Percentiles rank a stretch among this genome's conserved stretches.
Conservation (phyloP, 30 jellyfish, hydroid and myxozoan species). For the Sanderia malayensis region DNA sequence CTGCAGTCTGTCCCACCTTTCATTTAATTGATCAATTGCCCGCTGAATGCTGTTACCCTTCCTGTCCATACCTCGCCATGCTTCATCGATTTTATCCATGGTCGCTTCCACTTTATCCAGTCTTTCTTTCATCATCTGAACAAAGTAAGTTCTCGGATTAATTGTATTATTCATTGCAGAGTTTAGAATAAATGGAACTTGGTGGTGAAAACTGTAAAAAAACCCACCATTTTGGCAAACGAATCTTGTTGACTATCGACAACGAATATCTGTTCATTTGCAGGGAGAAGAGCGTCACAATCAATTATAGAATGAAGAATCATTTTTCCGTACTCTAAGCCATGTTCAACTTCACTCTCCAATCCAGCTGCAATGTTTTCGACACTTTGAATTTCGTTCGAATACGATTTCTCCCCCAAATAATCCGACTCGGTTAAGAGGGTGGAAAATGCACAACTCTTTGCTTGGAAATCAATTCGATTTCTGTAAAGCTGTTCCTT, state of each 20-base stretch:
- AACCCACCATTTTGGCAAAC: constrained; percentile 25
- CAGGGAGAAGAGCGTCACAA: constrained; percentile 18
- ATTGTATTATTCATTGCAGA: too few relatives aligned
- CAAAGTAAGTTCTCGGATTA: too few relatives aligned
- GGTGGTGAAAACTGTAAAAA: background rate
- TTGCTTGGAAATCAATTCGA: background rate
- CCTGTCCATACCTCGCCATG: too few relatives aligned
- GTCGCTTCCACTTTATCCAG: constrained; percentile 15
- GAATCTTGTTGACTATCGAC: constrained; percentile 22
- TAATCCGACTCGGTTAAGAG: background rate
- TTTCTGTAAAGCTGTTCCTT: background rate
- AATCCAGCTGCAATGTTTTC: background rate
- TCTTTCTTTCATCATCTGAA: constrained; percentile 38
- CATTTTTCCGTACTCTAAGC: constrained; percentile 12
- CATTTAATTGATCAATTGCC: too few relatives aligned
- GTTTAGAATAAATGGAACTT: background rate
- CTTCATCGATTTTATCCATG: constrained; percentile 39
- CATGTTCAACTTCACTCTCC: background rate
- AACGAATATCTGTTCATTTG: too few relatives aligned
- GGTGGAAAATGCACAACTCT: background rate
- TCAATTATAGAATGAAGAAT: constrained; percentile 23
- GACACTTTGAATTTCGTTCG: background rate
- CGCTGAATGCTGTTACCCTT: too few relatives aligned
- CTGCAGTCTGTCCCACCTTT: constrained; percentile 48
- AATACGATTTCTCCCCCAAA: background rate